Conservation (phyloP, 2,888 invertebrate species). For the Epinotia ramella region DNA sequence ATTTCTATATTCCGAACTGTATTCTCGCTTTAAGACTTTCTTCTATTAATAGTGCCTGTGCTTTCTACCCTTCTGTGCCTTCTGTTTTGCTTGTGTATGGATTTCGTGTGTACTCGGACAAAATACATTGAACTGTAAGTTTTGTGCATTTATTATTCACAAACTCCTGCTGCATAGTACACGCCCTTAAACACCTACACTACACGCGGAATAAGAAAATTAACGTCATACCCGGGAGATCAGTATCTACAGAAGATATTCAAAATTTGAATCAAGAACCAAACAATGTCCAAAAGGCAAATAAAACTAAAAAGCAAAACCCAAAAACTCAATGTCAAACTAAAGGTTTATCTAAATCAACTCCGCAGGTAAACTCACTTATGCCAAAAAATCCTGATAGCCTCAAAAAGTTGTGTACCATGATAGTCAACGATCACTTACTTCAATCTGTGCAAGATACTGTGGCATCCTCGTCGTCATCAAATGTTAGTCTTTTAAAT, state of each 20-base stretch:
- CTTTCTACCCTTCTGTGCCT: no score
- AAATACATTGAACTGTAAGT: no score
- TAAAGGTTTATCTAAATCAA: neutral
- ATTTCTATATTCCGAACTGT: no score
- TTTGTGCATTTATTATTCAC: no score
- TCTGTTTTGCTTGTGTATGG: no score
- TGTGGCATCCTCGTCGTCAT: neutral
- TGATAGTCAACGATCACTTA: conserved; percentile 10
- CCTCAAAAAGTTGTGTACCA: conserved; percentile 11
- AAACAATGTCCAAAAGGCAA: neutral
- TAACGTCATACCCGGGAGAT: conserved; percentile 46
- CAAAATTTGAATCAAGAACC: conserved; percentile 2
- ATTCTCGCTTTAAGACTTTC: no score
- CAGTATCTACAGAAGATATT: conserved; percentile 27
- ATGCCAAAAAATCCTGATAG: conserved; percentile 9
- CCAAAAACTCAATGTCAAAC: conserved; percentile 1
- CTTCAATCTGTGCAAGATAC: neutral
- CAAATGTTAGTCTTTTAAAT: neutral
- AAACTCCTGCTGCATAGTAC: no score
- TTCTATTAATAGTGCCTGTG: no score
- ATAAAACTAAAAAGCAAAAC: neutral
- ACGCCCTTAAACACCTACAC: no score
- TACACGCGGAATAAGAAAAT: conserved; percentile 47
- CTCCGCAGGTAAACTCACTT: neutral
- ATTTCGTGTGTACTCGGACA: no score